Conservation (phyloP, 2,888 invertebrate genomes). For the Amiota communis region DNA sequence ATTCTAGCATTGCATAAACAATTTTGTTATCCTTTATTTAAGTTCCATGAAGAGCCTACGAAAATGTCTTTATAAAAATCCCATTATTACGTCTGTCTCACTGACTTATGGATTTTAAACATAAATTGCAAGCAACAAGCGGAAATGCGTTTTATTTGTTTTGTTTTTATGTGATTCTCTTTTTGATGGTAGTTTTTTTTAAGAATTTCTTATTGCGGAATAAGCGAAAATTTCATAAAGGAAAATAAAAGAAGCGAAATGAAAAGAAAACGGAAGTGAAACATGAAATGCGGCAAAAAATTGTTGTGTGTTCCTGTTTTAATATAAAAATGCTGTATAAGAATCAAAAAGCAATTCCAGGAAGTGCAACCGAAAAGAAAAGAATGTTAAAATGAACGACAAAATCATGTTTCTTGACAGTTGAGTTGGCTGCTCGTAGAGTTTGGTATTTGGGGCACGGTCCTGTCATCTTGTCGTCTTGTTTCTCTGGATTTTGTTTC, state of each 20-base stretch:
- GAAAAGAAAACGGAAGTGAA: not conserved
- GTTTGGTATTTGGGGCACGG: constrained; percentile 25
- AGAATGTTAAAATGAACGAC: not conserved
- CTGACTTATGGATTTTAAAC: constrained; percentile 26
- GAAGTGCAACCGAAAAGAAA: not conserved
- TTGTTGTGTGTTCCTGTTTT: not conserved
- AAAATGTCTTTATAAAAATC: constrained; percentile 48
- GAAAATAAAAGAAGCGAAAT: too few relatives aligned
- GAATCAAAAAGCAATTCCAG: too few relatives aligned
- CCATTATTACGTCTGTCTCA: constrained; percentile 46
- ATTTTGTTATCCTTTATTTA: too few relatives aligned
- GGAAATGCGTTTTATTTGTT: constrained; percentile 49
- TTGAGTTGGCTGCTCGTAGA: constrained; percentile 39
- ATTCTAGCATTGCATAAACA: too few relatives aligned
- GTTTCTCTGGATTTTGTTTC: constrained; percentile 7
- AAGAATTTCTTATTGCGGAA: not conserved
- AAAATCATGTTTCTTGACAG: constrained; percentile 37
- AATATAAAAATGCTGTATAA: not conserved
- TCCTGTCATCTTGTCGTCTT: too few relatives aligned
- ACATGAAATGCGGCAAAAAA: too few relatives aligned
- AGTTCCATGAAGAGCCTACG: constrained; percentile 31
- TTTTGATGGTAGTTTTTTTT: not conserved
- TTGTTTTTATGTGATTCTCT: not conserved
- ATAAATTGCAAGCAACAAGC: constrained; percentile 52
- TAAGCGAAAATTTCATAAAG: not conserved